Evolutionary conservation across 2,797 vertebrate species (phyloP).

Genomic region (Melopsittacus undulatus): DNA sequence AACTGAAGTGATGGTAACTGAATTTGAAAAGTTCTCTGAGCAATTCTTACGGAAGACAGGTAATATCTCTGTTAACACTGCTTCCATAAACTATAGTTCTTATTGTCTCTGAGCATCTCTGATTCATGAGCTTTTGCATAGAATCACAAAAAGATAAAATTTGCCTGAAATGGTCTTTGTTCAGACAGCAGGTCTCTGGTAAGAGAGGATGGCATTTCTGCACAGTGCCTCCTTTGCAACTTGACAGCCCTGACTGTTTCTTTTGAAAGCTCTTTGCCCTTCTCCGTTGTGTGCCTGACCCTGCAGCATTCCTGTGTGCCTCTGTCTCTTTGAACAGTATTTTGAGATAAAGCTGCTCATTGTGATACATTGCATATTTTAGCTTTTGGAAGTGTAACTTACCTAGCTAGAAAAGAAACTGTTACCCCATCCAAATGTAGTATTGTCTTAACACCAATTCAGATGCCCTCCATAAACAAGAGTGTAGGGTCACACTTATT

Average conservation of each 20-base stretch:
- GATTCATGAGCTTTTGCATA: neutral
- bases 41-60: neutral
- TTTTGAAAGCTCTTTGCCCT: neutral
- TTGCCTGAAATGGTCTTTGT: neutral
- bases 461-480: neutral
- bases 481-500: neutral
- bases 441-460: neutral
- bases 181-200: neutral
- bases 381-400: neutral
- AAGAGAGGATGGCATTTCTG: neutral
- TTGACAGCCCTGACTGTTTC: neutral
- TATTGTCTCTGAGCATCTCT: neutral
- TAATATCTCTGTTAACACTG: neutral
- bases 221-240: neutral
- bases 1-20: neutral
- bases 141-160: neutral
- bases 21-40: neutral
- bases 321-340: neutral
- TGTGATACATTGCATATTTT: neutral
- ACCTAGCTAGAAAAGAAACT: neutral
- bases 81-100: neutral
- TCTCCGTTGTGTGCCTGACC: neutral
- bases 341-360: neutral
- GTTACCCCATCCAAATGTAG: neutral
- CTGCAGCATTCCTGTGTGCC: neutral